Evolutionary conservation across 1,140 invertebrate species (phyloP), one percentile per base, ranked within the genome.

Genomic region (Temnothorax nylanderi): DNA sequence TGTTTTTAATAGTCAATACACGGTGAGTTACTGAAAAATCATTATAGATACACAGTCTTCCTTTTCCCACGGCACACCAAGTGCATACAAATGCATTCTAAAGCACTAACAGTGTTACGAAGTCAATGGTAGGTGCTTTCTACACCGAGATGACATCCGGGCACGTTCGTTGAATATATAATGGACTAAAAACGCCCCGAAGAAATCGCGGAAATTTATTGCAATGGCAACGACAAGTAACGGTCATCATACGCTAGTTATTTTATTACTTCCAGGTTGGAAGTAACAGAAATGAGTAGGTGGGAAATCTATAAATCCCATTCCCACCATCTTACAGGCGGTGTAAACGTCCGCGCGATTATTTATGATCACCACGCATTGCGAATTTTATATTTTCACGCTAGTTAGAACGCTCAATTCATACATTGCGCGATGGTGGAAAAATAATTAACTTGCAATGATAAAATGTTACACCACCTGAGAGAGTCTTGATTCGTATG

Each of bases 281-380:
- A 47, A 78, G 41, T 64, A 47, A 26, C 11, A 34, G 18, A 47
- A 65, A 78, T 56, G 21, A 41, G 34, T 11, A 67, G 69, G 49
- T 71, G 56, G 21, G 13, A 65, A 51, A 41, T 77, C 58, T 13
- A 44, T 81, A 56, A 80, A 81, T 81, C 41, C 21, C n/a, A 69
- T 69, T 47, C 37, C 64, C 8, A 69, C 32, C 34, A 8, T 69
- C 34, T 54, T 54, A 16, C 47, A 41, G 6, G 16, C 34, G 49
- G 49, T 13, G n/a, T 71, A 67, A 80, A 80, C 7, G 60, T 54
- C 44, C 47, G n/a, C 62, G 34, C 10, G 16, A 3, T 81, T 69
- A 69, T 81, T 81, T 81, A 81, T 26, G 34, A 56, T 26, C n/a
- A 49, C 3, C n/a, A 69, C 26, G 62, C 34, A 71, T 18, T 2